Conservation (phyloP, 1,140 invertebrate genomes). For the Papilio dardanus region DNA sequence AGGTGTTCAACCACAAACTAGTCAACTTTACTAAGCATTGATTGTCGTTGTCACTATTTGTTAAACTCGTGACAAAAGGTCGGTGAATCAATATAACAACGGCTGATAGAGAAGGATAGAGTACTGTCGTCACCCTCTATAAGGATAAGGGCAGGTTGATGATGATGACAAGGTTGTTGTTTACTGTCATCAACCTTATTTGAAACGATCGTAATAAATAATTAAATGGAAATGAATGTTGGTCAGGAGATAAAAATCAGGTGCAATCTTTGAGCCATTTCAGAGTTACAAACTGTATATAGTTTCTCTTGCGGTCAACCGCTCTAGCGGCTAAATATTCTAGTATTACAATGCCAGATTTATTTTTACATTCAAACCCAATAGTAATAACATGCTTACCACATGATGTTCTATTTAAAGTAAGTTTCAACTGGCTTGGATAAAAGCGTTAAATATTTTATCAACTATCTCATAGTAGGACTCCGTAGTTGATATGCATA, state of each 20-base stretch:
- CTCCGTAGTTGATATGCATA: neutral
- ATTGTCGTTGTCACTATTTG: neutral
- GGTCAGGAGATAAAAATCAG: neutral
- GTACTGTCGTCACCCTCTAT: too few species aligned
- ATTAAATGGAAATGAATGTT: neutral
- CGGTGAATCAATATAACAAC: too few species aligned
- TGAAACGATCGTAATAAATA: neutral
- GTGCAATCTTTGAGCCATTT: neutral
- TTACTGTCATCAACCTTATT: too few species aligned
- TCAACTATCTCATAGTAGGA: neutral
- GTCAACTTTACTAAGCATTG: neutral
- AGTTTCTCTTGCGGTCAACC: constrained; percentile 16
- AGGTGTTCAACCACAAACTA: constrained; percentile 15
- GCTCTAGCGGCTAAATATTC: neutral
- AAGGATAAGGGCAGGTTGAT: too few species aligned
- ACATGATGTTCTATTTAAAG: neutral
- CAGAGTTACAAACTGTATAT: neutral
- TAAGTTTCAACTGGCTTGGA: neutral
- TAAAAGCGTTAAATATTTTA: neutral
- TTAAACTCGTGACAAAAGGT: neutral
- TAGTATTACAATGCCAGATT: constrained; percentile 5
- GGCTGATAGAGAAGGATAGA: too few species aligned
- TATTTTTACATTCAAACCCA: constrained; percentile 3
- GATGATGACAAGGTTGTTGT: too few species aligned
- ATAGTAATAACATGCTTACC: neutral